A percentile compares a stretch with the other conserved stretches of the same genome.
These are phyloP conservation scores for Acronicta leporina DNA, from an alignment of 2,888 invertebrate species.

Conservation along the genomic window DNA sequence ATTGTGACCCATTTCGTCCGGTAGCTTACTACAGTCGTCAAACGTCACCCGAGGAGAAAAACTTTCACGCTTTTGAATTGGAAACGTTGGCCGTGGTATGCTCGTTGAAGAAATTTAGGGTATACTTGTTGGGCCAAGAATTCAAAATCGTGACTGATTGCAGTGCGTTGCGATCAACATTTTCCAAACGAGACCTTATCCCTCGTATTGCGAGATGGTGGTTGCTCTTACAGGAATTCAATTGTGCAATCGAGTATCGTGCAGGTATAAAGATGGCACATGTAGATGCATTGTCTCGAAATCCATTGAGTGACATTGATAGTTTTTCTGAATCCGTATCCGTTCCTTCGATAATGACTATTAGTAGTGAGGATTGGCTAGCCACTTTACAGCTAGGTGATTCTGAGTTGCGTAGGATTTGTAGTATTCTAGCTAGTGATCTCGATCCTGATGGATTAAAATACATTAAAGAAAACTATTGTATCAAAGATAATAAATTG, in stretches of 20 bases:
- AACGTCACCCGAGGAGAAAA: conserved; percentile 46
- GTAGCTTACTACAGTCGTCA: conserved; percentile 47
- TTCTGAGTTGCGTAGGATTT: neutral
- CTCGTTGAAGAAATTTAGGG: conserved; percentile 12
- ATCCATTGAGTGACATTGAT: neutral
- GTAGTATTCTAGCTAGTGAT: neutral
- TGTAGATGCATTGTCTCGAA: neutral
- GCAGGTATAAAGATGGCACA: conserved; percentile 1
- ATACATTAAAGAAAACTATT: conserved; percentile 6
- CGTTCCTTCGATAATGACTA: neutral
- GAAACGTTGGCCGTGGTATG: conserved; percentile 44
- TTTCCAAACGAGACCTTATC: conserved; percentile 7
- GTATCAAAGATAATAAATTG: neutral
- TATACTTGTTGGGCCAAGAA: conserved; percentile 13
- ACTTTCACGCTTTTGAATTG: conserved; percentile 51
- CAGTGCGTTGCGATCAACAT: conserved; percentile 14
- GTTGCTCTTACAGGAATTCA: conserved; percentile 3
- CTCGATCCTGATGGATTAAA: neutral
- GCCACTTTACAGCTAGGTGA: neutral
- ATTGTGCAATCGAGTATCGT: neutral
- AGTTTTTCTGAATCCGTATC: neutral
- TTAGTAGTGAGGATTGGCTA: too few relatives aligned
- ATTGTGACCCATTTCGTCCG: conserved; percentile 5
- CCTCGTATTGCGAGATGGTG: conserved; percentile 9
- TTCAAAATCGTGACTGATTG: conserved; percentile 30